Base-by-base conservation (phyloP, 2,797 vertebrate species). In the Orientallactaga sibirica region DNA sequence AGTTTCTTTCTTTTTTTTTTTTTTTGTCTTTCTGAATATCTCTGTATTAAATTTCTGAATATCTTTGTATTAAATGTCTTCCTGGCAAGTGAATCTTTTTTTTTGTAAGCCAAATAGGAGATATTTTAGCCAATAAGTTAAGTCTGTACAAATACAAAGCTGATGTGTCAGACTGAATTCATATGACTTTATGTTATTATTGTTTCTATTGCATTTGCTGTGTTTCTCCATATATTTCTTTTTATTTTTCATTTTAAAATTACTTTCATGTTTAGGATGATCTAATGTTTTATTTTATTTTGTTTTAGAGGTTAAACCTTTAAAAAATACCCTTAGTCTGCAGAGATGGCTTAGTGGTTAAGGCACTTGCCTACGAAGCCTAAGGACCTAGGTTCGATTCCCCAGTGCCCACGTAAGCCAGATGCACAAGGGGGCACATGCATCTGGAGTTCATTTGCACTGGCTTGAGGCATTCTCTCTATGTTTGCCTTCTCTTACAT, bases 121-220 rank as follows among this genome's bases (percentile, higher is more conserved):
- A 67, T 73, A n/a, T 90, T 90, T 68, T 62, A 73, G 5, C 66
- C 88, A 88, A 41, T 52, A 8, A 92, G 37, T 93, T 82, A 92
- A 76, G n/a, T 58, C 33, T 66, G 37, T 71, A 24, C 14, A 29
- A 82, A 85, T 43, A 79, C 48, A 66, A 90, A 64, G 5, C 6
- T 68, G 9, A 68, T 84, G 27, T 81, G 16, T 81, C 66, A 43
- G 71, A 58, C 29, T 66, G 80, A 55, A 70, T 52, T 87, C 75
- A 27, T 79, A 58, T 79, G 89, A 92, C 88, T 95, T 94, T 78
- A 62, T 88, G n/a, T 66, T 84, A 68, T 80, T 83, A 68, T 92
- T 90, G 8, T 43, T 55, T 81, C 7, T 66, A 18, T 70, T 80
- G 55, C 15, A 20, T 92, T 95, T 86, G 19, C 48, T 76, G 4